Evolutionary conservation across 1,140 invertebrate genomes (phyloP), one percentile per base, ranked within the genome.

Genomic region (Dendroctonus ponderosae): DNA sequence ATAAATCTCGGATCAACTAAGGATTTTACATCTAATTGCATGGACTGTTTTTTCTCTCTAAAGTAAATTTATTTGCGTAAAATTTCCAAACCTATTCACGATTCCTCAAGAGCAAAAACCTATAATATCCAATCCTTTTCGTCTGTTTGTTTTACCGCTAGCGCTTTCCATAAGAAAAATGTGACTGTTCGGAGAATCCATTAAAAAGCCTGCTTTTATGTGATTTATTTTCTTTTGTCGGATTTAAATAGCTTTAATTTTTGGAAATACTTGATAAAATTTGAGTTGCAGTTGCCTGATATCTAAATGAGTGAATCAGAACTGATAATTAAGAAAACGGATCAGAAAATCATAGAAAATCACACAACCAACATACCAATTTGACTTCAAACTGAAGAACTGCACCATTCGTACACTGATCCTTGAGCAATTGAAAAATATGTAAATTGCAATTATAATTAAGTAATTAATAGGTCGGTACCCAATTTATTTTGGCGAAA

Each of bases 181-280:
- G 50, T 52, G 50, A 52, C 50, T 52, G 14, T 52, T 52, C 50
- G n/a, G n/a, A 52, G 50, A 52, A 52, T n/a, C 50, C 50, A 52
- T 52, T 52, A 15, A 52, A 52, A 52, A n/a, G 50, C n/a, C 37
- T 37, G 50, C 14, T 15, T 5, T 12, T 14, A 9, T 6, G 14
- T 52, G 50, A 52, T 52, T 52, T 52, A 52, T 52, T 11, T 3
- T 0, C 5, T 52, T 52, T 14, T 26, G 14, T 8, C n/a, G 26
- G n/a, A 46, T 46, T 46, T 14, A 8, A 48, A 48, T 48, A n/a
- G 11, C 46, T 6, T 0, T 48, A 48, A 9, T 12, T 15, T 52
- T 52, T 37, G 8, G 38, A 52, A n/a, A 15, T 12, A 52, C 9
- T 52, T 52, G 5, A 11, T n/a, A 48, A 46, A 11, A 46, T 46